Base-by-base conservation (phyloP, 2,888 invertebrate genomes). In the Eledona agricola region DNA sequence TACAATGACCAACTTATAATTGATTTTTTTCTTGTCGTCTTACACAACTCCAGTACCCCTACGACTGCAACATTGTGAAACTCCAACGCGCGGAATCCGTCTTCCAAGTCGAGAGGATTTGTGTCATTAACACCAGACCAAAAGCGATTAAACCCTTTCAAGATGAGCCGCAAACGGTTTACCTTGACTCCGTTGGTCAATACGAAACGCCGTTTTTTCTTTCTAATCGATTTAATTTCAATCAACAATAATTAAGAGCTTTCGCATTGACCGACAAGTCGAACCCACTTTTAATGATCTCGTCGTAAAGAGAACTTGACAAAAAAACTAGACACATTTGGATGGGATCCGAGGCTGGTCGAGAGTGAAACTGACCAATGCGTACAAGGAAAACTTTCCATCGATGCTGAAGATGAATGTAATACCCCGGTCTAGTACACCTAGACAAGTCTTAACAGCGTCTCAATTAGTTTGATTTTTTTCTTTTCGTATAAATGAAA, bases 21-120 rank as follows among this genome's bases (percentile, higher is more conserved):
- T 40, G 38, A 50, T 32, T 50, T 50, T 47, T 46, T 50, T 31
- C 13, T 35, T 31, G 31, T 31, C 31, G 43, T 22, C 15, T 47
- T 47, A 37, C 47, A 26, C 29, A 35, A 35, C 23, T 45, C 34
- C 16, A n/a, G n/a, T 45, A 34, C 26, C 31, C 20, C 31, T 31
- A 31, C 31, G 20, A 43, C 16, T 31, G 13, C 5, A 12, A 7
- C 15, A 29, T 40, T 40, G 17, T 17, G 37, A 37, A 37, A 37
- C 12, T 6, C 22, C 37, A n/a, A 9, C 20, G n/a, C 23, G 22
- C 37, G 4, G 19, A 32, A 32, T 37, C n/a, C n/a, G n/a, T n/a
- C n/a, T n/a, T 37, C 15, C 20, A 19, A 16, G 10, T 2, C 10
- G 11, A 17, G 15, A 12, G 9, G 6, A 38, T 38, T 25, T 17